Conservation (phyloP, 2,797 vertebrate species). For the Schizopygopsis malacanthus region DNA sequence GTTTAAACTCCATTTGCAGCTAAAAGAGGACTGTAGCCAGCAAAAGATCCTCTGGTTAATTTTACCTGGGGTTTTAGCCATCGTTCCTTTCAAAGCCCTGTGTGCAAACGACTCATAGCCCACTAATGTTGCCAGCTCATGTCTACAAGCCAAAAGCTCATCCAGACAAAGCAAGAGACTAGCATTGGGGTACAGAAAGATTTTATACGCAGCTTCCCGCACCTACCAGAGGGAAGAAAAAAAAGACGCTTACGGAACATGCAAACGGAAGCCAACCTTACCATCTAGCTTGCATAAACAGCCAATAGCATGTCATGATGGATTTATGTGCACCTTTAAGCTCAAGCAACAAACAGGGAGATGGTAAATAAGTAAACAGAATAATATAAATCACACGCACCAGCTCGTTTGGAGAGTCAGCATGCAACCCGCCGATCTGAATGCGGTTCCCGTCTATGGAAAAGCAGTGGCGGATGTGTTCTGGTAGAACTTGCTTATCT, state of each 20-base stretch:
- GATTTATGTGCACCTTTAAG: background rate
- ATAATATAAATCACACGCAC: constrained; percentile 69
- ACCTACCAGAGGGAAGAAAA: constrained; percentile 74
- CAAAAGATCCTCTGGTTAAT: background rate
- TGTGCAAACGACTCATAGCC: constrained; percentile 91
- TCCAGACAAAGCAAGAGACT: constrained; percentile 85
- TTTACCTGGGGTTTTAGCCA: constrained; percentile 91
- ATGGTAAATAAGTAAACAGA: background rate
- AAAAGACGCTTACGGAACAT: background rate
- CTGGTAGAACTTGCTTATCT: constrained; percentile 83
- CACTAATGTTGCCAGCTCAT: constrained; percentile 88
- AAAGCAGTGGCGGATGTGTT: constrained; percentile 85
- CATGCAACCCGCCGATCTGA: constrained; percentile 84
- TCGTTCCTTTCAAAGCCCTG: constrained; percentile 92
- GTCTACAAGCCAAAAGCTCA: constrained; percentile 85
- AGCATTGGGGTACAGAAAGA: constrained; percentile 89
- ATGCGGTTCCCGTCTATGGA: constrained; percentile 82
- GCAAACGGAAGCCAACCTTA: background rate
- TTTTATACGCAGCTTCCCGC: constrained; percentile 93
- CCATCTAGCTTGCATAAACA: background rate
- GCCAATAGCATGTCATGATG: background rate
- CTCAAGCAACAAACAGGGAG: constrained; percentile 1
- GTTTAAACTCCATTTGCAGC: background rate
- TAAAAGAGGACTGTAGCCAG: background rate
- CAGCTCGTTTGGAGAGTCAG: constrained; percentile 88